Evolutionary conservation across 2,888 invertebrate genomes (phyloP).

Genomic region (Drosophila paramelanica): DNA sequence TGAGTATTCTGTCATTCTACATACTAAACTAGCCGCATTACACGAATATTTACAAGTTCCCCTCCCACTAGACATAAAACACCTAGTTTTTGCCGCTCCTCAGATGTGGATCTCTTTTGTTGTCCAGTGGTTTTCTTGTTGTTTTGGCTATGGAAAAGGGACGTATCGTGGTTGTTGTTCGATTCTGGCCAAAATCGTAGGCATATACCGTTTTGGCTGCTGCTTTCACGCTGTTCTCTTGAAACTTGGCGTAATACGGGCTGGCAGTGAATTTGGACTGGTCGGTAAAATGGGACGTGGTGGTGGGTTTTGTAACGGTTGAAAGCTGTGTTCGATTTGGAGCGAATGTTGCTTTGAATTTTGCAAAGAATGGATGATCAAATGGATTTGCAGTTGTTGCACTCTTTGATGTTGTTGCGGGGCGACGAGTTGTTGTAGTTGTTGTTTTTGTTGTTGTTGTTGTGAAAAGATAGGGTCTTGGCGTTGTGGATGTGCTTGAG

Average conservation of each 20-base stretch:
- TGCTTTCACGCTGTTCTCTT: conserved; percentile 56
- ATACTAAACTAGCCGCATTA: conserved; percentile 53
- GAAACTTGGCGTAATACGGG: conserved; percentile 62
- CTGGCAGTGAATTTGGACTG: conserved; percentile 47
- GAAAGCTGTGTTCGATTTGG: background rate
- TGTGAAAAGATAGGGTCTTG: conserved; percentile 63
- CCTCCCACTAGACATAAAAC: conserved; percentile 7
- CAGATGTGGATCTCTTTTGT: conserved; percentile 1
- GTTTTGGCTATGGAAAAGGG: conserved; percentile 24
- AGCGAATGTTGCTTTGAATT: conserved; percentile 52
- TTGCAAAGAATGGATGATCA: conserved; percentile 64
- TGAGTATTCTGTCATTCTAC: conserved; percentile 62
- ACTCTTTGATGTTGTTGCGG: conserved; percentile 33
- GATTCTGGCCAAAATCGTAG: conserved; percentile 55
- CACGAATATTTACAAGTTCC: conserved; percentile 52
- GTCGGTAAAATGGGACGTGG: conserved; percentile 11
- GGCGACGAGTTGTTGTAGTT: conserved; percentile 38
- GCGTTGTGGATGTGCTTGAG: conserved; percentile 48
- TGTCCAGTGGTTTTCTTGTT: background rate
- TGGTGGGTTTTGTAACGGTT: conserved; percentile 22
- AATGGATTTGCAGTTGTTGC: conserved; percentile 47
- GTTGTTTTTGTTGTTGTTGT: conserved; percentile 38
- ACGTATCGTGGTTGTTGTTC: conserved; percentile 38
- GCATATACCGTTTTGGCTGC: conserved; percentile 57
- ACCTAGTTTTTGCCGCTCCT: conserved; percentile 31